Base-by-base conservation (phyloP, 2,113 vertebrate genomes). In the Tragulus kanchil region DNA sequence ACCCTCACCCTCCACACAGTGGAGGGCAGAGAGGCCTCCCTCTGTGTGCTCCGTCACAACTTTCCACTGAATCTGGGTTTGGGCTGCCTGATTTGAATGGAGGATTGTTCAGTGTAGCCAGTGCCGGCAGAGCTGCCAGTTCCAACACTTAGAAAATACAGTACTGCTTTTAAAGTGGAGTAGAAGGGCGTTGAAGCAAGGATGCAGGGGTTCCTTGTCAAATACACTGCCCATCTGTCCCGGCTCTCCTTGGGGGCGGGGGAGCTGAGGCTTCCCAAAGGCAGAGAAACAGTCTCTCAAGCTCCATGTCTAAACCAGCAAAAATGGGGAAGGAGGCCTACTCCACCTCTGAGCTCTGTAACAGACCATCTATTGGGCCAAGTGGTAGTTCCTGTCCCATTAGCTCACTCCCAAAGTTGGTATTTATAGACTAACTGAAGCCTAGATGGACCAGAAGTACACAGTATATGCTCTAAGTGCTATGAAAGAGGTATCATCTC, bases 61-160 rank as follows among this genome's bases (percentile, higher is more conserved):
- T 96, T 97, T 96, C 97, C 96, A 71, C 95, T 71, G 77, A 75
- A 48, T 71, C 96, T 96, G 93, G 91, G 87, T 78, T 89, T 26
- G 77, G 89, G 86, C 93, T 48, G 95, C 79, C 87, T 21, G 42
- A 31, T 79, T 81, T 98, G 95, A 98, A 98, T 97, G 96, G 93
- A 87, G 96, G 93, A 97, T 97, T 98, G 96, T 98, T 98, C 85
- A 15, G 45, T 78, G 75, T 56, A 94, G 97, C 86, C 96, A 92
- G 95, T 85, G 97, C 93, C 61, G 0, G 67, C 36, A 75, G 62
- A 93, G 97, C 93, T 93, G 96, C 98, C 97, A 97, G 96, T 85
- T 95, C 56, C 97, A 97, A 98, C 97, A 98, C 93, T 97, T 83
- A 77, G 87, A 87, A 98, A 94, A 96, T 82, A 98, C 97, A 98